A percentile compares a stretch with the other conserved stretches of the same genome.
These are phyloP conservation scores for Pogonomyrmex barbatus DNA, from an alignment of 1,140 invertebrate genomes.

Conservation along the genomic window DNA sequence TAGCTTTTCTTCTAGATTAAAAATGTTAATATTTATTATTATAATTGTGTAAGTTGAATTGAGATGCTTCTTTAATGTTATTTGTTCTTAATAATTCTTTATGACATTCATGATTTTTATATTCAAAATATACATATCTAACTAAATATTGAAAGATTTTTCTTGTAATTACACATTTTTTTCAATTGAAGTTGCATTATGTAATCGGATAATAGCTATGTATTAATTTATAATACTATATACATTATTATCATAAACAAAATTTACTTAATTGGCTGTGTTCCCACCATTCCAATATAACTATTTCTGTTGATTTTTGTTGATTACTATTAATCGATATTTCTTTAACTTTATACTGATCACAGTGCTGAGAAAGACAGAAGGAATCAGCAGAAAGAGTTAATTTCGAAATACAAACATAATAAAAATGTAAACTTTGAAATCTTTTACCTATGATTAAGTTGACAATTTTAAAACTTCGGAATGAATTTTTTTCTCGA, in stretches of 20 bases:
- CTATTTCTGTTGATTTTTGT: conserved; percentile 1
- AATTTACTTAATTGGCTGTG: not conserved
- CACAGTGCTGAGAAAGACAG: not conserved
- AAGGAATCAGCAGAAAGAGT: conserved; percentile 1
- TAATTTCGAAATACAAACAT: conserved; percentile 8
- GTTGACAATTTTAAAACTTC: conserved; percentile 15
- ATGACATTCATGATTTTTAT: conserved; percentile 5
- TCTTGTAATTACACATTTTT: conserved; percentile 1
- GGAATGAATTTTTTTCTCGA: conserved; percentile 28
- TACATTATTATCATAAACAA: not conserved
- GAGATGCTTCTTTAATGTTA: not conserved
- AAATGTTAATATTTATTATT: conserved; percentile 9
- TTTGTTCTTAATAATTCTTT: conserved; percentile 25
- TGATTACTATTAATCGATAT: not conserved
- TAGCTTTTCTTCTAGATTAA: too few relatives aligned
- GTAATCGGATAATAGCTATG: conserved; percentile 16
- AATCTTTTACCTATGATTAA: conserved; percentile 31
- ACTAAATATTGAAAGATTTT: conserved; percentile 10
- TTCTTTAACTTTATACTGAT: conserved; percentile 1
- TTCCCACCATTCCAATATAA: not conserved
- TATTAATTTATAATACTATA: conserved; percentile 34
- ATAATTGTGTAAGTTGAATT: conserved; percentile 7
- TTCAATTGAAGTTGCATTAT: conserved; percentile 2
- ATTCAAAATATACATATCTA: not conserved
- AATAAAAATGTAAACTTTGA: not conserved